Evolutionary conservation across 2,888 invertebrate genomes (phyloP).

Genomic region (Volucella zonaria): DNA sequence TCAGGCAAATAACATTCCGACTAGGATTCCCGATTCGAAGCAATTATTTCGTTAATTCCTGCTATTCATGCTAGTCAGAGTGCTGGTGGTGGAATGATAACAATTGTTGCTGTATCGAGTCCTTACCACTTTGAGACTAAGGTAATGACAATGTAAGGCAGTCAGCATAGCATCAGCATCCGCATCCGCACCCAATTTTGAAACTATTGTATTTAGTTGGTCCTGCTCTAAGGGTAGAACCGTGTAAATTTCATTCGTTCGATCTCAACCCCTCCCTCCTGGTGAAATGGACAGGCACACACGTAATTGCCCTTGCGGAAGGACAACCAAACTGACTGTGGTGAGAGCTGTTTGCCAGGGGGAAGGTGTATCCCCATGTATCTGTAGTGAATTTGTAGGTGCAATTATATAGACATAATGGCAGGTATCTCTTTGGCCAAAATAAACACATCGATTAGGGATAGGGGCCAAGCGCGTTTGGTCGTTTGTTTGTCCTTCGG

Average conservation of each 20-base stretch:
- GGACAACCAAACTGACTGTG: constrained; percentile 34
- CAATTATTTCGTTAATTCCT: constrained; percentile 64
- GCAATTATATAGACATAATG: constrained; percentile 66
- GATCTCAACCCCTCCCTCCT: constrained; percentile 9
- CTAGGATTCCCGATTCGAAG: constrained; percentile 56
- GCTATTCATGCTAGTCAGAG: constrained; percentile 1
- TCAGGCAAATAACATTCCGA: constrained; percentile 42
- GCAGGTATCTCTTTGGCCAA: constrained; percentile 65
- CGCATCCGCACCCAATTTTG: constrained; percentile 19
- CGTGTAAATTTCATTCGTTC: constrained; percentile 63
- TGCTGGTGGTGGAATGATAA: constrained; percentile 37
- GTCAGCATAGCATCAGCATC: constrained; percentile 16
- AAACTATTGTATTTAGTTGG: constrained; percentile 45
- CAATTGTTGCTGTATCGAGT: constrained; percentile 50
- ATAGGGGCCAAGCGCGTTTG: constrained; percentile 48
- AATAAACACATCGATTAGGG: constrained; percentile 57
- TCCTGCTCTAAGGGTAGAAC: constrained; percentile 46
- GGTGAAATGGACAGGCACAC: constrained; percentile 18
- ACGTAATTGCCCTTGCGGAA: constrained; percentile 45
- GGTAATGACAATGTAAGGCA: constrained; percentile 23
- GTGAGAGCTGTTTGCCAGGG: constrained; percentile 31
- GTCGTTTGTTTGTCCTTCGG: constrained; percentile 51
- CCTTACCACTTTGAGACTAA: background rate
- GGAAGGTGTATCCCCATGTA: constrained; percentile 18
- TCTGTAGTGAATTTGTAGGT: constrained; percentile 53